phyloP scores from a whole-genome alignment of 2,888 invertebrate species.

The Acrobeloides nanus region DNA sequence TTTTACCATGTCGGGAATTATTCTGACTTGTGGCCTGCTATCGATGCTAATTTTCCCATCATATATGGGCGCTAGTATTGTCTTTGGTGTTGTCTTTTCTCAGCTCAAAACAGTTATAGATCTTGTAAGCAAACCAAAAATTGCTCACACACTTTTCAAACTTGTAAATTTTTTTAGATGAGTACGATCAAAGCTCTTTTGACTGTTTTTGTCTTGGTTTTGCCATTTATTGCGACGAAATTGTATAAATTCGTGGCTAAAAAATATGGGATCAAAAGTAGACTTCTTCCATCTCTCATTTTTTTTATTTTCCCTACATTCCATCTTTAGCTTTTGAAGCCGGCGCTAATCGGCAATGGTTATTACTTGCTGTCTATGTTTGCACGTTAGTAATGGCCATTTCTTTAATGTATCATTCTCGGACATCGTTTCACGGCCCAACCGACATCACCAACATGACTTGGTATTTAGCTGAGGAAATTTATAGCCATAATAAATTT shows the following conservation, averaged over 20 bases:
- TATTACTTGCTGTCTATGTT: slow-evolving; percentile 34
- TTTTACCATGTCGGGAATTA: slow-evolving; percentile 25
- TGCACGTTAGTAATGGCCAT: slow-evolving; percentile 31
- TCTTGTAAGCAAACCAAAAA: slow-evolving; percentile 19
- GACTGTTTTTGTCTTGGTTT: slow-evolving; percentile 30
- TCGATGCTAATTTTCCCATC: slow-evolving; percentile 31
- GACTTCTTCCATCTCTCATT: background rate
- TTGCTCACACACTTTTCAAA: no score
- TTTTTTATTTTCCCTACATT: background rate
- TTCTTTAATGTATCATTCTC: slow-evolving; percentile 39
- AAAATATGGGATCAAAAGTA: slow-evolving; percentile 27
- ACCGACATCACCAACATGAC: slow-evolving; percentile 42
- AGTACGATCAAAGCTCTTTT: slow-evolving; percentile 26
- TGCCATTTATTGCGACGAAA: slow-evolving; percentile 32
- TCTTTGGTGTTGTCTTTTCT: slow-evolving; percentile 22
- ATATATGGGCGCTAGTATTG: slow-evolving; percentile 17
- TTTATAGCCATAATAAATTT: background rate
- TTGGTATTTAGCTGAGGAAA: slow-evolving; percentile 19
- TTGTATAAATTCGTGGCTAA: slow-evolving; percentile 24
- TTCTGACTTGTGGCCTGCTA: slow-evolving; percentile 27
- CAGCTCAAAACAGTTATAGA: slow-evolving; percentile 24
- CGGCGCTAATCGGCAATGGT: slow-evolving; percentile 24
- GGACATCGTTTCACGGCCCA: slow-evolving; percentile 28
- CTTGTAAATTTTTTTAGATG: slow-evolving; percentile 21
- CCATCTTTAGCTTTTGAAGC: slow-evolving; percentile 24